A percentile compares a stretch with the other conserved stretches of the same genome.
phyloP scores from a whole-genome alignment of 2,888 invertebrate genomes.

The Macaria liturata region DNA sequence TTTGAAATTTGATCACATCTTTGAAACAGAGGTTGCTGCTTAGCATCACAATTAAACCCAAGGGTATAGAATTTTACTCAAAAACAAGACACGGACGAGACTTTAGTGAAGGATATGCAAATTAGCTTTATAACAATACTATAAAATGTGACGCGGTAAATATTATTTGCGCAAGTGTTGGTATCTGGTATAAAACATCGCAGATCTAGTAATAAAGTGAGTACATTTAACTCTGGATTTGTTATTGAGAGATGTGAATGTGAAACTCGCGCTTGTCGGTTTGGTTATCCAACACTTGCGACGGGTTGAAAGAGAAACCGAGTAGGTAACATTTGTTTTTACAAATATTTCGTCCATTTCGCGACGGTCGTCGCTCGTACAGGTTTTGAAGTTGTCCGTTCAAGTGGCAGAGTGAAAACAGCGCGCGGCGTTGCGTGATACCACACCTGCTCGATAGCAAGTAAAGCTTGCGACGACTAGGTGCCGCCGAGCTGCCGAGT shows the following conservation, averaged over 20 bases:
- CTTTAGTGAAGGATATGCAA: conserved; percentile 32
- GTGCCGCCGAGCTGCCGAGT: conserved; percentile 42
- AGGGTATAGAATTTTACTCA: conserved; percentile 26
- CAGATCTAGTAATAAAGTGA: not conserved
- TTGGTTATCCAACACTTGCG: conserved; percentile 48
- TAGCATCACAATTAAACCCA: conserved; percentile 15
- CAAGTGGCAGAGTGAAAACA: conserved; percentile 70
- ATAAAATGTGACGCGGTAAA: conserved; percentile 35
- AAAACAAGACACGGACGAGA: conserved; percentile 20
- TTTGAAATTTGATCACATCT: conserved; percentile 15
- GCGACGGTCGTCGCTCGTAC: conserved; percentile 46
- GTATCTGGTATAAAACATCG: conserved; percentile 8
- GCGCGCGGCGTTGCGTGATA: conserved; percentile 65
- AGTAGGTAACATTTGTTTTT: conserved; percentile 56
- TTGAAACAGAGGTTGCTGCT: conserved; percentile 16
- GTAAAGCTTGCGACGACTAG: conserved; percentile 57
- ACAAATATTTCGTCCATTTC: conserved; percentile 71
- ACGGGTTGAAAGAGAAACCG: conserved; percentile 65
- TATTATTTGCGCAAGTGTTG: conserved; percentile 42
- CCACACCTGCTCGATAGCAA: conserved; percentile 61
- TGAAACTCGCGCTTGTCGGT: conserved; percentile 25
- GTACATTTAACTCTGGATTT: not conserved
- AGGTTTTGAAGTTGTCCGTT: conserved; percentile 63
- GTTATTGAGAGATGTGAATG: conserved; percentile 16
- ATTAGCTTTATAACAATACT: conserved; percentile 36